These are phyloP conservation scores for Pharmacophagus antenor DNA, from an alignment of 2,888 invertebrate species.

Conservation along the genomic window DNA sequence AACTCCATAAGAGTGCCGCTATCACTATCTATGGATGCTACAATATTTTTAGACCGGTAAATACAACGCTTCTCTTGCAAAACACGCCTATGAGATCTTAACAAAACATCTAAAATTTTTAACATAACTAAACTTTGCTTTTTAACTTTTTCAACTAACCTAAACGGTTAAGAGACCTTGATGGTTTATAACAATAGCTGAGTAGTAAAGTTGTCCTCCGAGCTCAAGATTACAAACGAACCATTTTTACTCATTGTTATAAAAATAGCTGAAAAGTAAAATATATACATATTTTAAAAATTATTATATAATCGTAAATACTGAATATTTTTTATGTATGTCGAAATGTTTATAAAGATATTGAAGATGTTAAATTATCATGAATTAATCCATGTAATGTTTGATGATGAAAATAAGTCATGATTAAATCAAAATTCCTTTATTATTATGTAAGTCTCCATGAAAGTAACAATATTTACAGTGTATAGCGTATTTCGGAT, in stretches of 20 bases:
- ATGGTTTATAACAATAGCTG: conserved; percentile 16
- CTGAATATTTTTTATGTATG: no score
- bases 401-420: no score
- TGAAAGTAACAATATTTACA: no score
- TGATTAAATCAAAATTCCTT: no score
- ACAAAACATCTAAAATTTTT: conserved; percentile 3
- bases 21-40: neutral
- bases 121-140: conserved; percentile 8
- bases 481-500: no score
- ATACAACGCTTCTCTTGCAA: neutral
- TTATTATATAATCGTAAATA: no score
- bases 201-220: conserved; percentile 5
- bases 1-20: neutral
- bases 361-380: no score
- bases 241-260: conserved; percentile 13
- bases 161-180: conserved; percentile 6
- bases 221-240: conserved; percentile 10
- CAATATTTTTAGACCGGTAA: neutral
- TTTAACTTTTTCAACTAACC: neutral
- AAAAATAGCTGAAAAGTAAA: neutral
- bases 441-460: no score
- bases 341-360: no score
- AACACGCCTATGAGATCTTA: neutral
- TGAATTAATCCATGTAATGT: no score
- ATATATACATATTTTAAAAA: no score